A percentile compares a stretch with the other conserved stretches of the same genome.
Conservation (phyloP, 37 sponge, comb jelly and placozoan species). For the Cliona cf. orientalis region DNA sequence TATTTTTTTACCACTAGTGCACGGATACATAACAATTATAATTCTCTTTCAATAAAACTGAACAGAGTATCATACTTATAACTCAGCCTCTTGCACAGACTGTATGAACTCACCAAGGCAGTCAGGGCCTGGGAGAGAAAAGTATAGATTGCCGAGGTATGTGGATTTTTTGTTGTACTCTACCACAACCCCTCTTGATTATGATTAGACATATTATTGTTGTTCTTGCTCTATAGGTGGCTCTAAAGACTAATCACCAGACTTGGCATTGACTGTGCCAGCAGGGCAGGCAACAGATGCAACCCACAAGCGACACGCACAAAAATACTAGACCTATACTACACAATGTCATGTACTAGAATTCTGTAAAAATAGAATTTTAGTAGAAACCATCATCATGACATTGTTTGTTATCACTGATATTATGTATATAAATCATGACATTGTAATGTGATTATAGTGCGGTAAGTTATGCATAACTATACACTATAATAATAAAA, state of each 20-base stretch:
- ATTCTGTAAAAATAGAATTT: not conserved
- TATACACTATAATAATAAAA: too few relatives aligned
- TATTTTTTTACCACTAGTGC: too few relatives aligned
- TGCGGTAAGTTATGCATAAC: too few relatives aligned
- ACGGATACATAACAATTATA: too few relatives aligned
- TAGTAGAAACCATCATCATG: too few relatives aligned
- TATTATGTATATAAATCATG: too few relatives aligned
- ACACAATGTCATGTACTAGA: not conserved
- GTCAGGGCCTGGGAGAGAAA: constrained; percentile 94
- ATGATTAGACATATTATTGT: not conserved
- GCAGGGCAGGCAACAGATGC: not conserved
- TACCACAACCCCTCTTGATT: not conserved
- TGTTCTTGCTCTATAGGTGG: not conserved
- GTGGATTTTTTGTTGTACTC: not conserved
- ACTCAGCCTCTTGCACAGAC: constrained; percentile 70
- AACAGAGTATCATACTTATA: constrained; percentile 33
- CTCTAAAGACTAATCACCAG: not conserved
- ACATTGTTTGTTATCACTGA: too few relatives aligned
- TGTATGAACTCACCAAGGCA: constrained; percentile 85
- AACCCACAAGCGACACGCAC: not conserved
- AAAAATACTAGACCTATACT: not conserved
- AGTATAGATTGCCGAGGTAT: constrained; percentile 95
- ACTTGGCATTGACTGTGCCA: too few relatives aligned
- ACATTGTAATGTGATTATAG: too few relatives aligned
- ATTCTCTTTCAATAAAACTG: not conserved